Evolutionary conservation across 2,113 vertebrate genomes (phyloP).

Genomic region (Panurus biarmicus): DNA sequence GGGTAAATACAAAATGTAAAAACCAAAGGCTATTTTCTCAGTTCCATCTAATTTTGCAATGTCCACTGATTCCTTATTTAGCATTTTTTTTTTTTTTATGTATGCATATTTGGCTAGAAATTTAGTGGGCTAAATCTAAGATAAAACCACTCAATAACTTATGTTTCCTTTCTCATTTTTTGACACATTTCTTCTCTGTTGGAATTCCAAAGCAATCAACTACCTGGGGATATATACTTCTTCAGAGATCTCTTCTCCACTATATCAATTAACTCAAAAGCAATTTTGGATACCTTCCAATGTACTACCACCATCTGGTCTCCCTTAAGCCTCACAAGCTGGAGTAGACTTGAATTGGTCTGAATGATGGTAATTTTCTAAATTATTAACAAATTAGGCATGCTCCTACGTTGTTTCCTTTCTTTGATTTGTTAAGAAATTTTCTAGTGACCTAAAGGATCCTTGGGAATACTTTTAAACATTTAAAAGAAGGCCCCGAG

Average conservation of each 20-base stretch:
- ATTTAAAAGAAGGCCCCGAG: neutral
- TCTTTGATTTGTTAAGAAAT: conserved; percentile 24
- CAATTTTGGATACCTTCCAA: conserved; percentile 68
- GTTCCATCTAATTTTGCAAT: conserved; percentile 1
- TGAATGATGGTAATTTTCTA: conserved; percentile 64
- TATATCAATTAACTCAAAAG: conserved; percentile 73
- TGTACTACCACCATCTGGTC: conserved; percentile 63
- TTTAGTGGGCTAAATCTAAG: conserved; percentile 35
- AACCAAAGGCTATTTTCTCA: neutral
- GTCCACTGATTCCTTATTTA: neutral
- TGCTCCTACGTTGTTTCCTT: conserved; percentile 10
- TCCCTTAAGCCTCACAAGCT: conserved; percentile 57
- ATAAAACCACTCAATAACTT: conserved; percentile 43
- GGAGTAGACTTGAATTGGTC: conserved; percentile 66
- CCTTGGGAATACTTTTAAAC: neutral
- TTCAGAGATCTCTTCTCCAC: conserved; percentile 59
- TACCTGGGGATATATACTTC: conserved; percentile 65
- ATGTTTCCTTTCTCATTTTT: conserved; percentile 48
- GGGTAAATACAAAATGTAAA: neutral
- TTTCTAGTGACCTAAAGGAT: neutral
- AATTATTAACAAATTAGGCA: conserved; percentile 72
- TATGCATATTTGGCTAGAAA: conserved; percentile 48
- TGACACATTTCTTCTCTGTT: conserved; percentile 64
- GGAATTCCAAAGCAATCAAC: conserved; percentile 71
- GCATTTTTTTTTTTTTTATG: neutral